phyloP scores from a whole-genome alignment of 2,888 invertebrate species.

The Argyresthia goedartella region DNA sequence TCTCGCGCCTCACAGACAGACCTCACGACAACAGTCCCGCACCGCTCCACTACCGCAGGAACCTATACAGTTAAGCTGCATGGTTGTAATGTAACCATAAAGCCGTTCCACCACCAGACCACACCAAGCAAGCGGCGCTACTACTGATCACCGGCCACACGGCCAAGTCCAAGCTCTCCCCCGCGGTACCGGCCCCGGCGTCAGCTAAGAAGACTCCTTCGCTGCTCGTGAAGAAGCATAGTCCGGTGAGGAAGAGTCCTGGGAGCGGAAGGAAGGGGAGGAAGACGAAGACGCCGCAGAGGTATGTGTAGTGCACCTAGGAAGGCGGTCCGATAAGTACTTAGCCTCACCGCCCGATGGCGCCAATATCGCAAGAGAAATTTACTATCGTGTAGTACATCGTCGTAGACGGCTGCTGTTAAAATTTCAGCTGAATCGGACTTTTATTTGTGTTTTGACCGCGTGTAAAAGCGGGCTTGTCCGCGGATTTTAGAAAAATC shows the following conservation, averaged over 20 bases:
- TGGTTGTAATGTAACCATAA: not conserved
- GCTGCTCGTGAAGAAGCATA: slow-evolving; percentile 21
- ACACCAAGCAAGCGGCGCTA: slow-evolving; percentile 57
- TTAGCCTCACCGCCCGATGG: no score
- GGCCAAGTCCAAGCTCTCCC: slow-evolving; percentile 20
- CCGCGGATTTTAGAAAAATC: no score
- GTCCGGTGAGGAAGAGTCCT: slow-evolving; percentile 12
- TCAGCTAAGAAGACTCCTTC: slow-evolving; percentile 14
- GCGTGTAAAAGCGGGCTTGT: no score
- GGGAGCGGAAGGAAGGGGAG: not conserved
- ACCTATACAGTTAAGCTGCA: no score
- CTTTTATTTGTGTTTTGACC: no score
- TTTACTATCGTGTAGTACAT: no score
- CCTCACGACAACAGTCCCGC: no score
- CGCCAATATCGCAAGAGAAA: no score
- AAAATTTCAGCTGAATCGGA: no score
- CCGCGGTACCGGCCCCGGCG: not conserved
- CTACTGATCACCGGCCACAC: slow-evolving; percentile 56
- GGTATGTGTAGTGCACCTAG: not conserved
- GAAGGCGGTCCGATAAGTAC: not conserved
- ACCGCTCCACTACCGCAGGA: no score
- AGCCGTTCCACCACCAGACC: slow-evolving; percentile 46
- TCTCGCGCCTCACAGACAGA: no score
- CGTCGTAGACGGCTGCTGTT: no score
- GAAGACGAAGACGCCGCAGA: not conserved